Evolutionary conservation across 2,888 invertebrate genomes (phyloP), one percentile per base, ranked within the genome.

Genomic region (Drosophila pseudotalamancana): DNA sequence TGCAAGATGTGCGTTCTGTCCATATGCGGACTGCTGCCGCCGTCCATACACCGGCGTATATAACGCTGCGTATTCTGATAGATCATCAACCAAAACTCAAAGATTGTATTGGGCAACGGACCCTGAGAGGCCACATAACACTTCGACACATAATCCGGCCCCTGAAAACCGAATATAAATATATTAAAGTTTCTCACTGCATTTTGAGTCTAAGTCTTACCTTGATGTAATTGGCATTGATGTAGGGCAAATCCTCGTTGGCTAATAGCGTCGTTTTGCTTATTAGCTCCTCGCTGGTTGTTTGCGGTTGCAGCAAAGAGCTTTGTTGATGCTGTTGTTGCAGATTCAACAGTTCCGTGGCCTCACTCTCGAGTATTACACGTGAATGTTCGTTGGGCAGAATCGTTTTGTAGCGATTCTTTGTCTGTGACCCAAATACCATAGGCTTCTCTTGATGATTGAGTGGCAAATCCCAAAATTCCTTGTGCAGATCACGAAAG

Each of bases 111-210:
- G 19, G 95, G 93, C 89, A 98, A 93, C 0, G 98, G 98, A 6
- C 98, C 98, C 91, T 98, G 98, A 0, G 98, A 97, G 11, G 97
- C 98, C 60, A 98, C 96, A 91, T 97, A 98, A 40, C 96, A 95
- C 83, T 95, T 95, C 62, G 95, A 95, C 63, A 96, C 95, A 82
- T 96, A 96, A 89, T 97, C 97, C 87, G 97, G 97, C 63, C 98
- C 98, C 97, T 97, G 92, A 75, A 89, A 79, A 50, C 64, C 55
- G 6, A 19, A 6, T n/a, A 0, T 4, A 8, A 3, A 3, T 0
- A 32, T 23, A n/a, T n/a, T n/a, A 11, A 4, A 2, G 8, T 19
- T 29, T 9, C 25, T 25, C 25, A 25, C 25, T 0, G 4, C 2
- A 19, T 43, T 8, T 9, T 4, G 12, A 18, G 3, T 29, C 18